Evolutionary conservation across 1,140 invertebrate genomes (phyloP), one percentile per base, ranked within the genome.

Genomic region (Tetranychus urticae): DNA sequence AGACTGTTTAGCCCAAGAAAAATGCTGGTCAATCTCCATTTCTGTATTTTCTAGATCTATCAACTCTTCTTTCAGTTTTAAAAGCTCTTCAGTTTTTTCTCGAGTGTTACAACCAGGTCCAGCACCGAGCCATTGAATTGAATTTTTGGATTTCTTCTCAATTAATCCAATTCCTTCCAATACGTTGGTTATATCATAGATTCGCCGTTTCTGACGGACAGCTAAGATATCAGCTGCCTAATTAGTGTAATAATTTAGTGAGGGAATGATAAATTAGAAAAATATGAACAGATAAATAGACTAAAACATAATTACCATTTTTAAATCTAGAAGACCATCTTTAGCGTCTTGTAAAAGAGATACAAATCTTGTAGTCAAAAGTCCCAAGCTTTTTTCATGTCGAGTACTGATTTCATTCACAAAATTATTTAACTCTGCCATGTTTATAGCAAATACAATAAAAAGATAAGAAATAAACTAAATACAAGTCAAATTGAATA

Each of bases 151-250:
- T 69, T 86, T 86, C 74, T 98, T 98, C 72, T 97, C 91, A 68
- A 98, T 94, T 4, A 99, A 79, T 47, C 93, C 92, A 73, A 98
- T 94, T 10, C 94, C 94, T 77, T 99, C 94, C 35, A 99, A 76
- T 4, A 98, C 94, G 77, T 98, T 98, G 12, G 94, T 98, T 60
- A 98, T 98, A 71, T 98, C 94, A 74, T 98, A 98, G 67, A 98
- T 97, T 66, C 94, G 78, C 62, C 94, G 77, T 71, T 94, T 98
- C 72, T 97, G 93, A 63, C 84, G 73, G 0, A 97, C 93, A 67
- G 88, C 85, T 60, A 98, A 75, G 61, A 85, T 78, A 72, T 92
- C 86, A 1, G 91, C 92, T 42, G 93, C 92, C 88, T 86, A 23
- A 23, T 23, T 23, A 23, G 23, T 23, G 23, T 23, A 23, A 23